Base-by-base conservation (phyloP, 2,113 vertebrate species). In the Ictidomys tridecemlineatus region DNA sequence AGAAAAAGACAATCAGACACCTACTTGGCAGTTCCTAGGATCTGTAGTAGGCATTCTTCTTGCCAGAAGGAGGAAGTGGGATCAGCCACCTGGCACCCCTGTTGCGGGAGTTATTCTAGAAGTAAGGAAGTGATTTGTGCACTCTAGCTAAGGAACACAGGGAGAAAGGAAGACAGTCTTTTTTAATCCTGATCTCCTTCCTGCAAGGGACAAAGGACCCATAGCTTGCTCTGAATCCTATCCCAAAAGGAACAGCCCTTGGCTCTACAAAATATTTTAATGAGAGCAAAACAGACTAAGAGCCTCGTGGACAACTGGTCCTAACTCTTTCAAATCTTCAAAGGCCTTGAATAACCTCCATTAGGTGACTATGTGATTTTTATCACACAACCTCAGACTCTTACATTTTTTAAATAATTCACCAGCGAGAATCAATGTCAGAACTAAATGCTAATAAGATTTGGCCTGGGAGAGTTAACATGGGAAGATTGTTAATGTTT, bases 371-470 rank as follows among this genome's bases (percentile, higher is more conserved):
- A 34, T 93, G 77, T 89, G 72, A 96, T 96, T 98, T 97, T 97
- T 87, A 92, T 96, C 96, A 96, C 80, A 63, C 96, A 95, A 32
- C 87, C 78, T 98, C 97, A 93, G 45, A 42, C 20, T 53, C 16
- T 94, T 95, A 88, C 17, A 86, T 16, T 85, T 77, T 97, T 91
- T 7, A 97, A 97, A 96, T 97, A 96, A 97, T 96, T 97, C 89
- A 82, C 89, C 34, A 39, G 80, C 80, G 95, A 98, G 69, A 93
- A 82, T 32, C 85, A 56, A n/a, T 61, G 63, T 97, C 96, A 97
- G 88, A 96, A 85, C 95, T 97, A 95, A 98, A 90, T 84, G 79
- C 79, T 98, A 89, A 8, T 73, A 86, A 89, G 92, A 94, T 96
- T 96, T 97, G 96, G 76, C 61, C 96, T 67, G 67, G 7, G 28